phyloP scores from a whole-genome alignment of 2,888 invertebrate species.

The Heliconius ismenius region DNA sequence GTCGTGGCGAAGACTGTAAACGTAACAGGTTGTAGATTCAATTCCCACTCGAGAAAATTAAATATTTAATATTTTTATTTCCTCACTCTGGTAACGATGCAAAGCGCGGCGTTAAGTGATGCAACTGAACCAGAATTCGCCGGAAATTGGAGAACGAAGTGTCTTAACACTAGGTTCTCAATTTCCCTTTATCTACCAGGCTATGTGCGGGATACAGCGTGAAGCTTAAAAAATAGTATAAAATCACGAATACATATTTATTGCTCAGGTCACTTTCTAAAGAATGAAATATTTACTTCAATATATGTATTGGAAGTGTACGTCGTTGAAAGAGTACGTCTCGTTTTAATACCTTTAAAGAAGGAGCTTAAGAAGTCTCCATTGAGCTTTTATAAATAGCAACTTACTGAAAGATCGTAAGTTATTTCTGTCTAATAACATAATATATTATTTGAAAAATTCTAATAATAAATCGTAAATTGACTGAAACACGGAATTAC shows the following conservation, averaged over 20 bases:
- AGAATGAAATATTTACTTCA: slow-evolving; percentile 27
- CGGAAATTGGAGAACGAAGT: background rate
- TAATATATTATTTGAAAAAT: background rate
- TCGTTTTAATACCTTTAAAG: slow-evolving; percentile 19
- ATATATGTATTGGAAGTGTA: slow-evolving; percentile 28
- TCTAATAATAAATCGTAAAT: background rate
- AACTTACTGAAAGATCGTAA: background rate
- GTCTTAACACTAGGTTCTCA: background rate
- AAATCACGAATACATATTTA: slow-evolving; percentile 12
- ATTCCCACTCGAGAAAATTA: background rate
- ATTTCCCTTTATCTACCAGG: background rate
- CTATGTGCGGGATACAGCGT: background rate
- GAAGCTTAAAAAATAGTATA: background rate
- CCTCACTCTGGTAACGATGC: background rate
- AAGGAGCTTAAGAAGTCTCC: slow-evolving; percentile 1
- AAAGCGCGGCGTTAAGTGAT: background rate
- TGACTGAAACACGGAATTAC: background rate
- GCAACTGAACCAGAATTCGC: background rate
- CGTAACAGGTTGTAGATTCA: background rate
- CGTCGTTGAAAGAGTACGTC: slow-evolving; percentile 23
- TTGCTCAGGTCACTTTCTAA: slow-evolving; percentile 29
- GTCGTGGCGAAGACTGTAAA: background rate
- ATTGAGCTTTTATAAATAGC: slow-evolving; percentile 14
- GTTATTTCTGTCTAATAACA: background rate
- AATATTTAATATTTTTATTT: background rate